Percentiles rank a stretch among this genome's conserved stretches.
Conservation (phyloP, 2,888 invertebrate species). For the Lasioglossum morio region DNA sequence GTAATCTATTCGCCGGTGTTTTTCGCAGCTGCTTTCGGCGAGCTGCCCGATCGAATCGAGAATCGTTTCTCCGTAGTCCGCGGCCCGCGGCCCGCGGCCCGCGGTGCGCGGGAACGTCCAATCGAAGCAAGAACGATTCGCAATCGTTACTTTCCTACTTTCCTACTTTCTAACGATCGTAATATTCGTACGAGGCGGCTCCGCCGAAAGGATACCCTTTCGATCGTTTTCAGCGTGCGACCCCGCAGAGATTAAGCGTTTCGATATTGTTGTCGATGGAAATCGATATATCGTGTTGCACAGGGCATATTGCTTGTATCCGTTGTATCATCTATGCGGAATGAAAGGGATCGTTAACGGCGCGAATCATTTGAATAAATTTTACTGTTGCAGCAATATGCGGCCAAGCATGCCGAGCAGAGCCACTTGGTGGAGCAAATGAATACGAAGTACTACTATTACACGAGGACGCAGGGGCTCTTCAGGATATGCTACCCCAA, state of each 20-base stretch:
- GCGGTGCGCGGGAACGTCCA: not conserved
- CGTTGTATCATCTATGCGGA: not conserved
- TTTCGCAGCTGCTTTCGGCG: constrained; percentile 16
- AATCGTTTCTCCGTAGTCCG: not conserved
- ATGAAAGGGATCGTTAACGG: not conserved
- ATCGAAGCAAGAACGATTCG: not conserved
- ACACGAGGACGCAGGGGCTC: constrained; percentile 96
- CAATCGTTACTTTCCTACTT: constrained; percentile 58
- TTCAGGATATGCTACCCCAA: constrained; percentile 98
- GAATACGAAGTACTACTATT: constrained; percentile 95
- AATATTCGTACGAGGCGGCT: constrained; percentile 48
- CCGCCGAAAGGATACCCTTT: constrained; percentile 14
- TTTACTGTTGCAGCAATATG: constrained; percentile 87
- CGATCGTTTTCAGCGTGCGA: not conserved
- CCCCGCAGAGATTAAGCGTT: not conserved
- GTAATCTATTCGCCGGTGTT: constrained; percentile 26
- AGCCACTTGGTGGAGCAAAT: constrained; percentile 91
- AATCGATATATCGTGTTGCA: not conserved
- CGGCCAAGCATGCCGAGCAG: constrained; percentile 90
- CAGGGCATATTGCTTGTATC: not conserved
- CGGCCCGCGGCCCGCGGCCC: not conserved
- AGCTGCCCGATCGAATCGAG: not conserved
- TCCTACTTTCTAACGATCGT: constrained; percentile 65
- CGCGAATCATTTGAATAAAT: constrained; percentile 47
- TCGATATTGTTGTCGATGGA: not conserved